Conservation (phyloP, 2,113 vertebrate species). For the Micromys minutus region DNA sequence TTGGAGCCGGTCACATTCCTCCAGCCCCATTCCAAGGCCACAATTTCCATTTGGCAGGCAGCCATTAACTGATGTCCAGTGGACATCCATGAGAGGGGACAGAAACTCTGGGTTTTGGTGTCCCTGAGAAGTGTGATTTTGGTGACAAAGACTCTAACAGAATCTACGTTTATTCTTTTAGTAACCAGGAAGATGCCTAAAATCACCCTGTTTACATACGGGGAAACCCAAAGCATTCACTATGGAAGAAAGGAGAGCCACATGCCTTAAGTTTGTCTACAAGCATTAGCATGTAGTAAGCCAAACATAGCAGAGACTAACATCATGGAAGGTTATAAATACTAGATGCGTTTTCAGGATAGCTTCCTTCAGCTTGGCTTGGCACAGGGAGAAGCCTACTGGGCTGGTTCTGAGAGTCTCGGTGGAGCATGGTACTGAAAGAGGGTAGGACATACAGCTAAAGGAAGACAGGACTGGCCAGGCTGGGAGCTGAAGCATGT, state of each 20-base stretch:
- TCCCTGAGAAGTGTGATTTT: background rate
- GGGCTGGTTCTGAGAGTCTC: background rate
- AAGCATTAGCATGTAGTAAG: background rate
- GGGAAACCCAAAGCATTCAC: constrained; percentile 77
- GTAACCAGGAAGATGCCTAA: constrained; percentile 55
- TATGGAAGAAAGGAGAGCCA: constrained; percentile 65
- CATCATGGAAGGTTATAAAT: background rate
- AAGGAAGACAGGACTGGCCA: background rate
- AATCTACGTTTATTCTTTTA: constrained; percentile 57
- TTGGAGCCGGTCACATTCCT: constrained; percentile 69
- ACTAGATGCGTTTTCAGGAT: constrained; percentile 65
- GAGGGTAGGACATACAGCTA: background rate
- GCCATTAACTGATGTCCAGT: constrained; percentile 53
- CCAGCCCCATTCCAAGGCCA: constrained; percentile 63
- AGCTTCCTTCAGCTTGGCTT: background rate
- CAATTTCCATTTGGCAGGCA: constrained; percentile 69
- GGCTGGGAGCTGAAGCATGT: background rate
- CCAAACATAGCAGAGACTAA: background rate
- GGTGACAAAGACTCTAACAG: background rate
- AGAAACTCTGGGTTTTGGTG: constrained; percentile 68
- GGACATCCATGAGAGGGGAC: constrained; percentile 66
- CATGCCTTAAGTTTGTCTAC: constrained; percentile 66
- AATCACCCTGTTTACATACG: constrained; percentile 74
- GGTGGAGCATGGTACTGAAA: background rate
- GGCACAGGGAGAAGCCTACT: background rate